Base-by-base conservation (phyloP, 2,113 vertebrate genomes). In the Neogobius melanostomus region DNA sequence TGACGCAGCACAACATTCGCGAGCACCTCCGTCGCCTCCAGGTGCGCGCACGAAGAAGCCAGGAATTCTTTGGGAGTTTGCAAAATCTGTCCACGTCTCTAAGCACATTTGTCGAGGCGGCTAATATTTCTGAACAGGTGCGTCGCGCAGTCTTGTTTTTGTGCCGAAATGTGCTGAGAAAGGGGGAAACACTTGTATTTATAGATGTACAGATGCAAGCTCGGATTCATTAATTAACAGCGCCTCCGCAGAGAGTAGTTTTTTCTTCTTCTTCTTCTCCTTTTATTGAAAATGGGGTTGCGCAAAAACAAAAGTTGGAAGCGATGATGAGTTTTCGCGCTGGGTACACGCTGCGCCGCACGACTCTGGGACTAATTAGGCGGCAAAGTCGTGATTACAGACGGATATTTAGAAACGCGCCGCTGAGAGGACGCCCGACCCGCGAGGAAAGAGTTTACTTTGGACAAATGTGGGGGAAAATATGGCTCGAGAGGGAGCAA, bases 261-360 rank as follows among this genome's bases (percentile, higher is more conserved):
- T n/a, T n/a, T n/a, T n/a, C n/a, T n/a, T n/a, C n/a, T n/a, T n/a
- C n/a, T n/a, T n/a, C n/a, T n/a, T n/a, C n/a, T n/a, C n/a, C n/a
- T 50, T 68, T 46, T 84, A 84, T 83, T 88, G 81, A 87, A 86
- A 89, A 85, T 76, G 80, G 66, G 28, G 62, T 74, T 85, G 74
- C 74, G 87, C 71, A 83, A 82, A 82, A 87, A 83, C 64, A 83
- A 88, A 87, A 85, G 60, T 81, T 64, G 17, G 68, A 79, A 84
- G 52, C 67, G 77, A 72, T 71, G 79, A 85, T 64, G 74, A 83
- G 74, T 75, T 76, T 76, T 62, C 78, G 71, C 71, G n/a, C 78
- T 49, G 79, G 76, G 74, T 64, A 57, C 80, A 76, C 50, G 73
- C 81, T 75, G 28, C 42, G 63, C 49, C 78, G 68, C 81, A 84